A percentile compares a stretch with the other conserved stretches of the same genome.
phyloP scores from a whole-genome alignment of 1,140 invertebrate genomes.

The Hesperophylax magnus region DNA sequence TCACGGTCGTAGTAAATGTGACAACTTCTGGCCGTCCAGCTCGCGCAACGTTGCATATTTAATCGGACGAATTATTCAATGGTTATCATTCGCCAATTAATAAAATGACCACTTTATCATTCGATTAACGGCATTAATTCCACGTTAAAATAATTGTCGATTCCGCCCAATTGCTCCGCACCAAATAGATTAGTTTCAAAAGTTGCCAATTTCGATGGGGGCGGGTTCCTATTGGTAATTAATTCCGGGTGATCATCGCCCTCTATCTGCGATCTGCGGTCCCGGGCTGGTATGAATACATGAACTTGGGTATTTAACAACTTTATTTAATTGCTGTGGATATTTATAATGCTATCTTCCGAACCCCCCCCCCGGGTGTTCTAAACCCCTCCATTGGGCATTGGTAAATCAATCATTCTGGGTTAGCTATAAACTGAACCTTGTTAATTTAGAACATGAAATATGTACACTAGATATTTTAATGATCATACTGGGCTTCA shows the following conservation, averaged over 20 bases:
- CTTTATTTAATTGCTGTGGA: conserved; percentile 52
- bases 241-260: conserved; percentile 42
- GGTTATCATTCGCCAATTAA: neutral
- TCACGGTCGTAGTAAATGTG: no score
- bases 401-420: no score
- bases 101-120: conserved; percentile 13
- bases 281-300: conserved; percentile 26
- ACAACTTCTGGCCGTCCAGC: no score
- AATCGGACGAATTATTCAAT: neutral
- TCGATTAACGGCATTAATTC: conserved; percentile 52
- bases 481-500: neutral
- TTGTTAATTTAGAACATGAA: no score
- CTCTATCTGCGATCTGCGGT: conserved; percentile 50
- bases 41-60: no score
- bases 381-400: neutral
- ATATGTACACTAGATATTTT: neutral
- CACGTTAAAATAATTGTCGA: conserved; percentile 51
- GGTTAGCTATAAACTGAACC: no score
- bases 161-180: conserved; percentile 53
- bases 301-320: conserved; percentile 40
- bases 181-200: conserved; percentile 22
- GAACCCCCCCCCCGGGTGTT: neutral
- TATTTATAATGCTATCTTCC: neutral
- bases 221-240: conserved; percentile 40
- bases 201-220: conserved; percentile 34